Percentiles rank a stretch among this genome's conserved stretches.
Conservation (phyloP, 2,888 invertebrate genomes). For the Pheosia gnoma region DNA sequence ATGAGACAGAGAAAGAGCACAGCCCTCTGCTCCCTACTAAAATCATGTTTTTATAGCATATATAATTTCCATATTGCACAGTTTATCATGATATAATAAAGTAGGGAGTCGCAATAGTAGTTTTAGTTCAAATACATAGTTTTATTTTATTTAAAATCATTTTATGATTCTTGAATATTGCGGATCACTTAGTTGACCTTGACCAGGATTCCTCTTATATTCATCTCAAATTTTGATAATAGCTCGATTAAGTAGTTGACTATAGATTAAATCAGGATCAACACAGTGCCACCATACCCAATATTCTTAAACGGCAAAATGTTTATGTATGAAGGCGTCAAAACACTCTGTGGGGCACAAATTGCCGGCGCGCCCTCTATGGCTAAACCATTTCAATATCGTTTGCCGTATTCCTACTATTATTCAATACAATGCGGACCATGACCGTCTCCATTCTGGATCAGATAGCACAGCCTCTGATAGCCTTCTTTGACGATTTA, state of each 20-base stretch:
- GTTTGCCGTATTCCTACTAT: conserved; percentile 45
- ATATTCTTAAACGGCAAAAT: conserved; percentile 58
- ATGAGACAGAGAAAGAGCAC: no score
- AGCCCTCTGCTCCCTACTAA: no score
- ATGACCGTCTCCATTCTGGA: conserved; percentile 60
- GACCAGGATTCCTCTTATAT: background rate
- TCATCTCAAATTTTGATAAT: no score
- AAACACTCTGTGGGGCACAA: conserved; percentile 73
- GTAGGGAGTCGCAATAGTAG: no score
- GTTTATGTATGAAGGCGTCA: conserved; percentile 82
- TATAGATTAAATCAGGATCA: background rate
- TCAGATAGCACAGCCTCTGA: conserved; percentile 76
- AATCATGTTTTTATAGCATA: no score
- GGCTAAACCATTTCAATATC: conserved; percentile 77
- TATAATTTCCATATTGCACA: no score
- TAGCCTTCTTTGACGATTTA: conserved; percentile 82
- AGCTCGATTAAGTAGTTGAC: background rate
- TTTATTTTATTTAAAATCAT: no score
- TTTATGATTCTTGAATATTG: no score
- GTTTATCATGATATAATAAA: no score
- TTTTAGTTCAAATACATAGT: no score
- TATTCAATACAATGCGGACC: conserved; percentile 54
- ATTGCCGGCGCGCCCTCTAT: conserved; percentile 68
- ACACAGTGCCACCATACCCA: conserved; percentile 12
- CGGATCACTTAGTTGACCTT: no score